Percentiles rank a stretch among this genome's conserved stretches.
phyloP scores from a whole-genome alignment of 2,113 vertebrate genomes.

The Gymnocephalus cernua region DNA sequence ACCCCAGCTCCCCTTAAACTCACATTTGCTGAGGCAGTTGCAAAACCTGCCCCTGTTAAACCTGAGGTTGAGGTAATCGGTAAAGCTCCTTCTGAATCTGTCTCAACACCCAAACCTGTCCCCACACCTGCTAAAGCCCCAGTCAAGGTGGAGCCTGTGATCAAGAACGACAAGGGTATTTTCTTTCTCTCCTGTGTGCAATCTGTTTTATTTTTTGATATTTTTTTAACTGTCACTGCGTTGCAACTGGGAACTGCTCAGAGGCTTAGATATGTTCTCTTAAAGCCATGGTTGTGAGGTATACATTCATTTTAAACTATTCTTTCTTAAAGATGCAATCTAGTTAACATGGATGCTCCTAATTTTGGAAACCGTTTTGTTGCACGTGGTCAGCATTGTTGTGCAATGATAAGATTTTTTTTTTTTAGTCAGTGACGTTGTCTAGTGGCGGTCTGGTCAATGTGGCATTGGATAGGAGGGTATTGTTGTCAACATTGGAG shows the following conservation, averaged over 20 bases:
- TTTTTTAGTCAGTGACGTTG: not conserved
- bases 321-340: not conserved
- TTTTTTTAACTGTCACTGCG: constrained; percentile 13
- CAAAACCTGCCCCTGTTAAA: constrained; percentile 70
- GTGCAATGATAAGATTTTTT: not conserved
- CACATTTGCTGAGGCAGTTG: constrained; percentile 79
- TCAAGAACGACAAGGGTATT: constrained; percentile 98
- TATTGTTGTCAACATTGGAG: not conserved
- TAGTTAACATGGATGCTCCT: not conserved
- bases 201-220: no score
- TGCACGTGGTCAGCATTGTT: not conserved
- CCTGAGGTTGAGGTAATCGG: constrained; percentile 59
- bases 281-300: not conserved
- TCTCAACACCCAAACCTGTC: constrained; percentile 70
- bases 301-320: not conserved
- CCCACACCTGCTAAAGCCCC: constrained; percentile 80
- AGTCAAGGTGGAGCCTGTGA: constrained; percentile 86
- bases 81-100: constrained; percentile 46
- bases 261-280: constrained; percentile 1
- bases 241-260: constrained; percentile 10
- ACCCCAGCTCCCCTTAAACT: constrained; percentile 79
- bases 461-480: not conserved
- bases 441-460: not conserved
- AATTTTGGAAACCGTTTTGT: not conserved
- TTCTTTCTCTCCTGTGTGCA: constrained; percentile 66